Base-by-base conservation (phyloP, 2,888 invertebrate genomes). In the Lithophane ornitopus region DNA sequence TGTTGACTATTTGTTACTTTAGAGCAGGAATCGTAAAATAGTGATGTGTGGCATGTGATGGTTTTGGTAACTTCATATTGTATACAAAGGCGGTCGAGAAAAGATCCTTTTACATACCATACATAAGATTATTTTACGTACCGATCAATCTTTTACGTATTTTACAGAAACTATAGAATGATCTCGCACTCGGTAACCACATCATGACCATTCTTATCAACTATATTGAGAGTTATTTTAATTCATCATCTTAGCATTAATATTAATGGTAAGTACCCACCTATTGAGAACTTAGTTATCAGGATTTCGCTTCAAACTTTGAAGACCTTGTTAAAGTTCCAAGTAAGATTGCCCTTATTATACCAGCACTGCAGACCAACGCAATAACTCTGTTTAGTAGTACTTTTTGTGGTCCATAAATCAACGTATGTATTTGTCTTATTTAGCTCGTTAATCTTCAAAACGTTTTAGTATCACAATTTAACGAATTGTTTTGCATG, bases 261-360 rank as follows among this genome's bases (percentile, higher is more conserved):
- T 19, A 19, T 49, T 56, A 62, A 41, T 7, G 28, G 46, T 22
- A 26, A 7, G 12, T n/a, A 80, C 56, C 12, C 54, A 61, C 56
- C 14, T 61, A 61, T 80, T 62, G 39, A 41, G 16, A 63, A 73
- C 7, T 63, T 52, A 11, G 41, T 26, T 63, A 44, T 56, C 34
- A 44, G 26, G 44, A 34, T 3, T 59, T 59, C 14, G 26, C 11
- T 9, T 49, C n/a, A 78, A 77, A 81, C 58, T 78, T 74, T 39
- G 56, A 81, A 81, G 63, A 52, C n/a, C 65, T 81, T 74, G 62
- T 56, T 52, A 19, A 80, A 52, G 34, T 34, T 34, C 6, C 34
- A 34, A 34, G 34, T 34, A 34, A 34, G 34, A 3, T 34, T 34
- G 11, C 16, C 22, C 8, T 41, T 80, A 58, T 63, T 39, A 58